Percentiles rank a stretch among this genome's conserved stretches.
Conservation (phyloP, 2,113 vertebrate genomes). For the Colius striatus region DNA sequence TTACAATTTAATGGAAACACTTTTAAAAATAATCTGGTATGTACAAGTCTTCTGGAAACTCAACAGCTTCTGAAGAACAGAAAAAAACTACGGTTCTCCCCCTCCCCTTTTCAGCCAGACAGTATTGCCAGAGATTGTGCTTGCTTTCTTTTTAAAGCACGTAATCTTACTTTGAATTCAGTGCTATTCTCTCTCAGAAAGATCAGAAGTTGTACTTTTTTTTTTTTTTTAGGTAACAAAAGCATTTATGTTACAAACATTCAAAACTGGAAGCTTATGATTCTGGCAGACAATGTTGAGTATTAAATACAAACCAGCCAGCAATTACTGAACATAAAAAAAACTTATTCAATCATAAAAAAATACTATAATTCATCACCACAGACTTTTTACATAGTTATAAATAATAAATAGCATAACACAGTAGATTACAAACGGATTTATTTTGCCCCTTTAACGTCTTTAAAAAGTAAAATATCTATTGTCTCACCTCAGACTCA, state of each 20-base stretch:
- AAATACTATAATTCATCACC: conserved; percentile 76
- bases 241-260: conserved; percentile 73
- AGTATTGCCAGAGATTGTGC: conserved; percentile 55
- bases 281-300: conserved; percentile 66
- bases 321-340: conserved; percentile 69
- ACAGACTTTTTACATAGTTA: conserved; percentile 76
- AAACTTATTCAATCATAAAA: conserved; percentile 77
- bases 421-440: conserved; percentile 74
- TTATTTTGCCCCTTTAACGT: conserved; percentile 60
- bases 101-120: conserved; percentile 32
- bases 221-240: conserved; percentile 56
- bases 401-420: conserved; percentile 80
- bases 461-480: conserved; percentile 60
- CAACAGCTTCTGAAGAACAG: conserved; percentile 22
- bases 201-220: conserved; percentile 63
- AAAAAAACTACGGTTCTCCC: conserved; percentile 8
- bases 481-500: conserved; percentile 41
- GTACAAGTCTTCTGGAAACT: conserved; percentile 39
- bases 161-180: conserved; percentile 63
- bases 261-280: conserved; percentile 71
- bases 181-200: conserved; percentile 75
- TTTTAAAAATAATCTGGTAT: conserved; percentile 49
- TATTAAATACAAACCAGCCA: conserved; percentile 75
- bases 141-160: conserved; percentile 36
- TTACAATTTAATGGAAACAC: conserved; percentile 68